phyloP scores from a whole-genome alignment of 2,113 vertebrate species.

The Gambusia holbrooki region DNA sequence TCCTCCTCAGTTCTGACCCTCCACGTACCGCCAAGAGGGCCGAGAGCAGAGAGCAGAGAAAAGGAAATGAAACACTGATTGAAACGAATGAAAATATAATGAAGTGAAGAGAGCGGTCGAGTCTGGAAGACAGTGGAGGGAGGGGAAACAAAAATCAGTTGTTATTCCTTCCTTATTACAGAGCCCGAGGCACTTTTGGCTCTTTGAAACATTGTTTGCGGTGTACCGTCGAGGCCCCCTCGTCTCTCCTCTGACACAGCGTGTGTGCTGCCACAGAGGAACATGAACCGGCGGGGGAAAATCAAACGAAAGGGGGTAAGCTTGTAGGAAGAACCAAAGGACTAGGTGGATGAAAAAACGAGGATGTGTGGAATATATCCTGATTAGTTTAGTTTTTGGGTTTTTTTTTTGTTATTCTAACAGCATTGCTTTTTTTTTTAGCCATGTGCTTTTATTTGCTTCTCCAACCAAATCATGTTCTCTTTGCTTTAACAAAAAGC shows the following conservation, averaged over 20 bases:
- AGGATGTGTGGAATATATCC: neutral
- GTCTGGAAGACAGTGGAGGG: conserved; percentile 16
- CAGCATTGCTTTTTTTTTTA: conserved; percentile 41
- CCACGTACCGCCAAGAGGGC: conserved; percentile 45
- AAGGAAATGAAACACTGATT: conserved; percentile 67
- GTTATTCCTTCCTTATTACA: conserved; percentile 64
- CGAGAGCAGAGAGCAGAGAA: conserved; percentile 12
- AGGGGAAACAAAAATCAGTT: conserved; percentile 44
- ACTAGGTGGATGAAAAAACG: neutral
- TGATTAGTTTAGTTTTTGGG: neutral
- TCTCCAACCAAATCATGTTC: conserved; percentile 24
- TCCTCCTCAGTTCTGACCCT: conserved; percentile 50
- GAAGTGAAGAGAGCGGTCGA: conserved; percentile 33
- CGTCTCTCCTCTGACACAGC: conserved; percentile 41
- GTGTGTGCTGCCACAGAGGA: conserved; percentile 51
- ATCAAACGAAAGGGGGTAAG: conserved; percentile 25
- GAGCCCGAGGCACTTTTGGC: conserved; percentile 35
- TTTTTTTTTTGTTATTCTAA: conserved; percentile 15
- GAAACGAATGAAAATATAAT: conserved; percentile 66
- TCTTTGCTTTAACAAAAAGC: conserved; percentile 48
- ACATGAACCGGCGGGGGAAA: neutral
- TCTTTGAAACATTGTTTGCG: conserved; percentile 50
- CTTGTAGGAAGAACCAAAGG: neutral
- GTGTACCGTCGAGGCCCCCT: conserved; percentile 39
- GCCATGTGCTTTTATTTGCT: conserved; percentile 26